phyloP scores from a whole-genome alignment of 2,888 invertebrate species.

The Salticus scenicus region DNA sequence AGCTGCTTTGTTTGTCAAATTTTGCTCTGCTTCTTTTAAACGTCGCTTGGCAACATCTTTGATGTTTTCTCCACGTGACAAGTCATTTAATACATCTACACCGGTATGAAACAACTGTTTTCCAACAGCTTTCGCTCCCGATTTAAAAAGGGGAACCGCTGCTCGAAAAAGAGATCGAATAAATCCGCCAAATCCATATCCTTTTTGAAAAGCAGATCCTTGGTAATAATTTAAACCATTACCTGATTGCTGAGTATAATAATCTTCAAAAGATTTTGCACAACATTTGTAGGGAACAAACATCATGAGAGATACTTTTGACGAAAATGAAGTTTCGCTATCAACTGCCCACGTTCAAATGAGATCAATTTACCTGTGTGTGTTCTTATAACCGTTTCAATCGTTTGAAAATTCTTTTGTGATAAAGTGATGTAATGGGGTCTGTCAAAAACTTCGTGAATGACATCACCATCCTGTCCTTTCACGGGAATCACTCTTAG shows the following conservation, averaged over 20 bases:
- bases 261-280: slow-evolving; percentile 20
- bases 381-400: slow-evolving; percentile 47
- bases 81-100: not conserved
- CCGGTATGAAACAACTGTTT: slow-evolving; percentile 34
- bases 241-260: slow-evolving; percentile 24
- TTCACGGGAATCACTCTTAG: slow-evolving; percentile 72
- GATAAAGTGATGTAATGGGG: slow-evolving; percentile 29
- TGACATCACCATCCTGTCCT: slow-evolving; percentile 17
- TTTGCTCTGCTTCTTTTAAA: not conserved
- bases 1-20: not conserved
- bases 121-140: slow-evolving; percentile 15
- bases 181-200: slow-evolving; percentile 30
- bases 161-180: slow-evolving; percentile 18
- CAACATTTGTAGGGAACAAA: slow-evolving; percentile 27
- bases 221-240: slow-evolving; percentile 18
- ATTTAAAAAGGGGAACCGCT: slow-evolving; percentile 4
- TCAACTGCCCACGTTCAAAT: slow-evolving; percentile 34
- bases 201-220: slow-evolving; percentile 12
- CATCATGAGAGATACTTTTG: slow-evolving; percentile 22
- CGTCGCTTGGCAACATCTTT: not conserved
- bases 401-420: slow-evolving; percentile 25
- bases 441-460: slow-evolving; percentile 10
- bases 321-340: slow-evolving; percentile 31
- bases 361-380: slow-evolving; percentile 20
- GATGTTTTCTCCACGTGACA: not conserved